Evolutionary conservation across 2,797 vertebrate species (phyloP).

Genomic region (Presbytis comata): DNA sequence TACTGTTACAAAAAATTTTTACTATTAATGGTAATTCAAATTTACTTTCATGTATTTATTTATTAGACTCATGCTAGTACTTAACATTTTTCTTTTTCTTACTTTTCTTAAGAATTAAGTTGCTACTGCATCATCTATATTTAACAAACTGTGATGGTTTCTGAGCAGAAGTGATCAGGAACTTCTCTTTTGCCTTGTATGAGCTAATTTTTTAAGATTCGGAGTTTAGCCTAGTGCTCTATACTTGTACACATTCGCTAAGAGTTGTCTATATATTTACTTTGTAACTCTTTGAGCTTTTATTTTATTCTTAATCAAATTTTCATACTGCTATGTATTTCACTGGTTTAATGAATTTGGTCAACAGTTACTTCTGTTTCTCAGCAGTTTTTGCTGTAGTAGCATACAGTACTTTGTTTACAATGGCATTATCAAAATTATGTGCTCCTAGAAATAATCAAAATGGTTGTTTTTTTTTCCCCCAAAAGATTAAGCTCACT

Average conservation of each 20-base stretch:
- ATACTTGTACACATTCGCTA: background rate
- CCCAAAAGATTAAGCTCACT: background rate
- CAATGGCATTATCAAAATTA: background rate
- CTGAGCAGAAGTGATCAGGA: background rate
- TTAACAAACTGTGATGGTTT: background rate
- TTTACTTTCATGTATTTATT: background rate
- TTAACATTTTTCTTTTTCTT: background rate
- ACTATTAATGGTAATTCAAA: background rate
- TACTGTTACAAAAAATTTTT: background rate
- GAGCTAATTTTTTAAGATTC: background rate
- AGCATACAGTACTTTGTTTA: background rate
- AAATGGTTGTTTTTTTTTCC: background rate
- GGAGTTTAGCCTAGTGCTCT: background rate
- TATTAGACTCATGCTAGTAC: background rate
- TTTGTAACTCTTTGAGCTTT: background rate
- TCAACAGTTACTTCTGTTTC: background rate
- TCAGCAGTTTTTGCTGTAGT: background rate
- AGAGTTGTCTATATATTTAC: background rate
- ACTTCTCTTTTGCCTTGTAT: background rate
- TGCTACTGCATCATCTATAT: background rate
- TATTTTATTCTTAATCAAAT: constrained; percentile 16
- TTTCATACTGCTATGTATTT: background rate
- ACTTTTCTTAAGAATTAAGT: background rate
- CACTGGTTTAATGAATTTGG: background rate
- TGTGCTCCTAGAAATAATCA: background rate